phyloP scores from a whole-genome alignment of 2,888 invertebrate species.

The Esperia sulphurella region DNA sequence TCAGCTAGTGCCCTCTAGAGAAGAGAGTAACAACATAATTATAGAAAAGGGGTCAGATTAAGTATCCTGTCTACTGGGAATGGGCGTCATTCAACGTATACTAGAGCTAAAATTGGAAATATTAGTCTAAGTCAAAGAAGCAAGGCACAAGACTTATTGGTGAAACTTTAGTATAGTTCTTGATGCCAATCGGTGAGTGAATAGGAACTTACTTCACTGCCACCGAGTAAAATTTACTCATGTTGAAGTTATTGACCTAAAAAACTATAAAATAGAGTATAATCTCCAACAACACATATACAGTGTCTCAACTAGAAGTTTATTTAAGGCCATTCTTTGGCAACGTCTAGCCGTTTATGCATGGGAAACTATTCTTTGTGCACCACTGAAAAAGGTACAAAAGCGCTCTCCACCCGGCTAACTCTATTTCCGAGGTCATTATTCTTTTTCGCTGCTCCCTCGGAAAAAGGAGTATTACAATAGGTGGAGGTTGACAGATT shows the following conservation, averaged over 20 bases:
- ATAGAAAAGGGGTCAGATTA: no score
- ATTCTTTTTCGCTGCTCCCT: conserved; percentile 11
- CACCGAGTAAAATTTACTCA: no score
- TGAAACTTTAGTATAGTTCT: no score
- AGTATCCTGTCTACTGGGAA: no score
- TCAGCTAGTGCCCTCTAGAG: no score
- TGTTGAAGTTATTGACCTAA: background rate
- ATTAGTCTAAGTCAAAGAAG: no score
- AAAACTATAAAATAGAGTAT: background rate
- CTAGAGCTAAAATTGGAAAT: no score
- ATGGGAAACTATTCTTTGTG: conserved; percentile 10
- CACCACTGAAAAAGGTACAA: conserved; percentile 7
- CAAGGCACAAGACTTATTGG: no score
- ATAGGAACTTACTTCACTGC: no score
- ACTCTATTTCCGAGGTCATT: conserved; percentile 14
- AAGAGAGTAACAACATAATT: no score
- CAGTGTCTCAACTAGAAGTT: conserved; percentile 1
- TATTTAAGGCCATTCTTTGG: conserved; percentile 6
- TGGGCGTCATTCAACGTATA: no score
- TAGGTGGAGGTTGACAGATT: conserved; percentile 10
- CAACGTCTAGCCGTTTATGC: background rate
- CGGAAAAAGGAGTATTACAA: conserved; percentile 6
- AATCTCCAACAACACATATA: background rate
- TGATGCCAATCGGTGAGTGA: no score
- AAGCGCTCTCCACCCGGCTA: conserved; percentile 4